phyloP scores from a whole-genome alignment of 2,113 vertebrate genomes.

The Speoplatyrhinus poulsoni region DNA sequence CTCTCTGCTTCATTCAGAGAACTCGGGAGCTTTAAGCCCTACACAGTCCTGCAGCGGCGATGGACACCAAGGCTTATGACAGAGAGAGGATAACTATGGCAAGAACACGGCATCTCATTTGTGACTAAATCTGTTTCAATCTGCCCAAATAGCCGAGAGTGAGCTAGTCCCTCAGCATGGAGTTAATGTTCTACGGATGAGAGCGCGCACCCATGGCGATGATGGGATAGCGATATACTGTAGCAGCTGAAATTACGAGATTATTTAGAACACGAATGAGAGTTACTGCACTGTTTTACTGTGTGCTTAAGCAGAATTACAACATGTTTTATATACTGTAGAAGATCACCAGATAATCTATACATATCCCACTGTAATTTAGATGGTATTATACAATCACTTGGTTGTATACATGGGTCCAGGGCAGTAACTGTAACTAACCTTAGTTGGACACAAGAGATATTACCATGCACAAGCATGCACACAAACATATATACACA shows the following conservation, averaged over 20 bases:
- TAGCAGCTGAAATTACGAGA: no score
- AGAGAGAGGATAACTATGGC: slow-evolving; percentile 7
- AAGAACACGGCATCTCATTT: slow-evolving; percentile 15
- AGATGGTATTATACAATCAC: no score
- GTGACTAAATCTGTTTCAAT: slow-evolving; percentile 24
- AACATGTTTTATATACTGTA: no score
- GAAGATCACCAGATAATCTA: no score
- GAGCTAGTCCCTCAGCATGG: slow-evolving; percentile 19
- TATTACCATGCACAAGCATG: neutral
- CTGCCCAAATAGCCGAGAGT: slow-evolving; percentile 18
- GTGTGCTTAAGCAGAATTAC: no score
- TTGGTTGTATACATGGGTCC: no score
- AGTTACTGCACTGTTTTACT: no score
- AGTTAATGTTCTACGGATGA: slow-evolving; percentile 37
- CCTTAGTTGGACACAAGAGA: no score
- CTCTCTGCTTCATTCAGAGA: neutral
- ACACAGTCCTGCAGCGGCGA: slow-evolving; percentile 1
- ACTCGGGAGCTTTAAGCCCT: neutral
- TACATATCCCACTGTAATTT: no score
- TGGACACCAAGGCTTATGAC: neutral
- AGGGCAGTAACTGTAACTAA: no score
- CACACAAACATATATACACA: neutral
- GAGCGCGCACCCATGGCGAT: slow-evolving; percentile 17
- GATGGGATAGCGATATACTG: neutral
- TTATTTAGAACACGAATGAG: no score